phyloP scores from a whole-genome alignment of 2,797 vertebrate genomes.

The Phoebastria nigripes region DNA sequence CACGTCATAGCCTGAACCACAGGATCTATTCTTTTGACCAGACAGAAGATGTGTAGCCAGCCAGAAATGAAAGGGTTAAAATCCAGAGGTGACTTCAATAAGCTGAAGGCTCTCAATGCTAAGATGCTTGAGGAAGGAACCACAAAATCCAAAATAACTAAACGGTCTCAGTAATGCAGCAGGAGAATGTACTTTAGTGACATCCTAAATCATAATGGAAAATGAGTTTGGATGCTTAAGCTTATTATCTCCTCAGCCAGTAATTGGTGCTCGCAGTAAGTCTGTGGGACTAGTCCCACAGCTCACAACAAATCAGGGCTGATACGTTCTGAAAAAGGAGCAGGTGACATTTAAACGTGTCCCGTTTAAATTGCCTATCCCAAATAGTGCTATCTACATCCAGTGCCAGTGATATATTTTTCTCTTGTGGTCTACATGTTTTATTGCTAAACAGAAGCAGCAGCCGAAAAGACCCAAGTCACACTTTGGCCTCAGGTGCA shows the following conservation, averaged over 20 bases:
- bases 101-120: background rate
- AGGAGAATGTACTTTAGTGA: background rate
- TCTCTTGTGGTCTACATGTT: background rate
- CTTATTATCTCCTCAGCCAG: conserved; percentile 13
- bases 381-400: background rate
- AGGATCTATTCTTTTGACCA: background rate
- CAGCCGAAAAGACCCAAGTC: background rate
- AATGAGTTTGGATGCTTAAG: conserved; percentile 33
- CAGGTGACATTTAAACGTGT: background rate
- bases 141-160: background rate
- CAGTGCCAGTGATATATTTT: background rate
- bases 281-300: background rate
- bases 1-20: fast-evolving
- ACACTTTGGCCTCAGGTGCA: background rate
- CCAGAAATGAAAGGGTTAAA: background rate
- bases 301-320: conserved; percentile 30
- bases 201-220: conserved; percentile 23
- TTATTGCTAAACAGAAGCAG: background rate
- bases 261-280: background rate
- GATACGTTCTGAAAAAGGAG: background rate
- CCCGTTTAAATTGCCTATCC: background rate
- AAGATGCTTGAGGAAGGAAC: background rate
- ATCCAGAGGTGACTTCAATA: background rate
- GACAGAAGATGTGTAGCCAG: background rate
- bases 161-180: background rate